Percentiles rank a stretch among this genome's conserved stretches.
Conservation (phyloP, 2,113 vertebrate species). For the Tapirus terrestris region DNA sequence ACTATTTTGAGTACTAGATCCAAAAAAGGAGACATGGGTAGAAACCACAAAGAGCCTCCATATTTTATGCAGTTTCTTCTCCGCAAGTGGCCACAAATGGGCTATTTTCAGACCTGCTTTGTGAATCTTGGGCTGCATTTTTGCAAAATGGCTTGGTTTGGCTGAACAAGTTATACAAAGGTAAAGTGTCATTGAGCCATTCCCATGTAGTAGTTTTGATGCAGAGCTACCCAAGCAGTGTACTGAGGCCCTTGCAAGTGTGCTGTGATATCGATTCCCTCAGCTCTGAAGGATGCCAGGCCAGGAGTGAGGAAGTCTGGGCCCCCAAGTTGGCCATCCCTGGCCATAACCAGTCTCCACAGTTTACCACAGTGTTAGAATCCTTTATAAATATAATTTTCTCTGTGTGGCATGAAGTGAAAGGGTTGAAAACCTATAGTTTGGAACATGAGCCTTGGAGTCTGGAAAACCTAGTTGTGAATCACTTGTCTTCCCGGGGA, state of each 20-base stretch:
- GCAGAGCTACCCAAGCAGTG: neutral
- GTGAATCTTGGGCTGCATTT: neutral
- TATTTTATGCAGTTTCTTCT: conserved; percentile 65
- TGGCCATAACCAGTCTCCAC: neutral
- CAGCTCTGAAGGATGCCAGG: neutral
- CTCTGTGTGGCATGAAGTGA: neutral
- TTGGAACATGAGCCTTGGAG: neutral
- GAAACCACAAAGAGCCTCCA: neutral
- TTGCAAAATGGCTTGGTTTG: conserved; percentile 20
- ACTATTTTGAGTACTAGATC: neutral
- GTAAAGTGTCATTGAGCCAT: neutral
- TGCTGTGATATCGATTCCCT: neutral
- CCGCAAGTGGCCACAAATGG: conserved; percentile 53
- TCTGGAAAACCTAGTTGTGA: neutral
- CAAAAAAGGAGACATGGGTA: neutral
- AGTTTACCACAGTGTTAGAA: neutral
- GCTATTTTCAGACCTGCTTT: conserved; percentile 69
- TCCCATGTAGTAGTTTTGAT: neutral
- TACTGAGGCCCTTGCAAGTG: neutral
- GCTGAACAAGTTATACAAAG: neutral
- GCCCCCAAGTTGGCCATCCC: neutral
- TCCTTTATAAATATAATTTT: neutral
- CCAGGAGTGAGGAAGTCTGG: neutral
- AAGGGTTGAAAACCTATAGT: neutral
- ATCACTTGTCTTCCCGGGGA: neutral